Evolutionary conservation across 2,888 invertebrate genomes (phyloP), one percentile per base, ranked within the genome.

Genomic region (Eupsilia transversa): DNA sequence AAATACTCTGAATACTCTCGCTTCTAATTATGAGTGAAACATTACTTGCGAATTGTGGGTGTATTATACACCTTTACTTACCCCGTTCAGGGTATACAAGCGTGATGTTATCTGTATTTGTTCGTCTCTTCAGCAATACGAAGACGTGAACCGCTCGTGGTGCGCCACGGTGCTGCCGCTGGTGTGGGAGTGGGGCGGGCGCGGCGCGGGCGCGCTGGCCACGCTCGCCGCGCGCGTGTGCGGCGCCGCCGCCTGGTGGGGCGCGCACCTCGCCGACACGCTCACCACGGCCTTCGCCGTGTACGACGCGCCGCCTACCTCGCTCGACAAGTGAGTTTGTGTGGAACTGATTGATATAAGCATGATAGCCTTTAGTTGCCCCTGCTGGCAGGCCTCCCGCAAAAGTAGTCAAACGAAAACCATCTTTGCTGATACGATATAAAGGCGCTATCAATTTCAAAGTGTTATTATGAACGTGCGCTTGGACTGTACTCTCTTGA

Each of bases 241-340:
- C 89, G 98, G 98, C 67, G 96, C 97, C 73, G 97, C 97, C 90
- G 96, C 97, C 17, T 99, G 99, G 98, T 99, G 99, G 99, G 99
- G 99, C 59, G 97, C 97, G 84, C 98, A 98, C 90, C 96, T 99
- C n/a, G 98, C 98, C 0, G 98, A 98, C 89, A 98, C 98, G 41
- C 97, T 99, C 74, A 97, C 97, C 35, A 97, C 97, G 80, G 97
- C 98, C 88, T 99, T 98, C 92, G 97, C 98, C 0, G 97, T 98
- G 0, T 97, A 98, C 61, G 98, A 98, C 86, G 97, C 97, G 41
- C 97, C 97, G 86, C 97, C 98, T 66, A 98, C 98, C 83, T 98
- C 99, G 23, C 98, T 99, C 88, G 99, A 99, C 94, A 97, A 99
- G 98, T 98, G 9, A 57, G 46, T 30, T 10, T n/a, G 23, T 43